phyloP scores from a whole-genome alignment of 2,797 vertebrate species.

The Eptatretus atami region DNA sequence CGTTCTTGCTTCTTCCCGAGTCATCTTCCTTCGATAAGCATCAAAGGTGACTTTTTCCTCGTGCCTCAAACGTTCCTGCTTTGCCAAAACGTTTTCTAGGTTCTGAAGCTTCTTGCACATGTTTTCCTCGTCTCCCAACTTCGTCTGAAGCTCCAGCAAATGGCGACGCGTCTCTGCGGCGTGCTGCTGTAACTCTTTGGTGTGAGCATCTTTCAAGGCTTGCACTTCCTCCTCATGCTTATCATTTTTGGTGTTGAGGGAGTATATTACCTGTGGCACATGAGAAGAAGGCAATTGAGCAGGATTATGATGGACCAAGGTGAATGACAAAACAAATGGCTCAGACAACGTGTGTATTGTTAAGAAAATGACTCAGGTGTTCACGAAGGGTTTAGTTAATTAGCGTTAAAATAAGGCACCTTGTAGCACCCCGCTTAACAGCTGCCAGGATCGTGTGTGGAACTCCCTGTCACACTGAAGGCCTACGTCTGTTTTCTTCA shows the following conservation, averaged over 20 bases:
- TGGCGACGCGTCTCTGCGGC: slow-evolving; percentile 82
- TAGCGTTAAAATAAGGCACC: no score
- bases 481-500: no score
- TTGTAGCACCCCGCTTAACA: no score
- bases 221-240: slow-evolving; percentile 79
- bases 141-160: slow-evolving; percentile 58
- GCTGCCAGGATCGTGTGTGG: no score
- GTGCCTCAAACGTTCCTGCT: slow-evolving; percentile 68
- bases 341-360: no score
- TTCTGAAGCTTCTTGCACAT: slow-evolving; percentile 64
- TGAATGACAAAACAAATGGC: no score
- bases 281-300: no score
- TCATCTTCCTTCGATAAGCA: slow-evolving; percentile 10
- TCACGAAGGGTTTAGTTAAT: no score
- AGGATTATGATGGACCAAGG: no score
- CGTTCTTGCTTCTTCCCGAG: slow-evolving; percentile 67
- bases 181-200: slow-evolving; percentile 93
- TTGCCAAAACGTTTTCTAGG: slow-evolving; percentile 70
- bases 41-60: slow-evolving; percentile 19
- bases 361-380: no score
- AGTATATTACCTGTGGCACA: slow-evolving; percentile 56
- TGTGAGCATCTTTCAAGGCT: slow-evolving; percentile 76
- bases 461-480: no score
- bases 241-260: slow-evolving; percentile 90
- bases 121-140: slow-evolving; percentile 70